Base-by-base conservation (phyloP, 2,888 invertebrate species). In the Agriotes lineatus region DNA sequence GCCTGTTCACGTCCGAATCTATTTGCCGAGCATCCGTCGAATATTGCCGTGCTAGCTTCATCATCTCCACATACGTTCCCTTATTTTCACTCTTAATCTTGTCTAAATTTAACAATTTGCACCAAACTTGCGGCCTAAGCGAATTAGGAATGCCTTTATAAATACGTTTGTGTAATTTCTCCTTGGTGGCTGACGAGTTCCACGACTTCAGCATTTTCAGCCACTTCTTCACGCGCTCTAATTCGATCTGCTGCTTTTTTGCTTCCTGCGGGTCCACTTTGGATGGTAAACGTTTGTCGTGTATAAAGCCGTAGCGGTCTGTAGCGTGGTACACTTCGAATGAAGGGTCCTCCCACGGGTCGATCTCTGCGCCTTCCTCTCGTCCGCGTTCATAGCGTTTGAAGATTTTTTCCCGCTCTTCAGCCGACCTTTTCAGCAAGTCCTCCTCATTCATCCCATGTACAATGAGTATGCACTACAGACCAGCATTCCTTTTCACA, bases 1-100 rank as follows among this genome's bases (percentile, higher is more conserved):
- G 99, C 77, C 99, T 90, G 86, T 99, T 99, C 10, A 99, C 98
- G 87, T 99, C 99, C 25, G 99, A 93, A 87, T 99, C 99, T 78
- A 99, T 99, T 86, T 99, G 99, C 74, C 97, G 89, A 72, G 98
- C 96, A 85, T 99, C 98, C 19, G 97, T 96, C 7, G 98, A 97
- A 89, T 96, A 94, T 77, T 91, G 89, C 76, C 95, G 90, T 10
- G 98, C 97, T 76, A 96, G 85, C 77, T 90, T 89, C 77, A 94
- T 87, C 96, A 99, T 97, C 85, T 94, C 93, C 81, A 88, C 87
- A 84, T 96, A 98, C 79, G 94, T 93, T 20, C 93, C 93, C 72
- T 87, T 86, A 80, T 96, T 93, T 74, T 92, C 91, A 44, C 88
- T 87, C 82, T 94, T 95, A 67, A 94, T 86, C 77, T 89, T 88